Base-by-base conservation (phyloP, 2,113 vertebrate genomes). In the Smithornis capensis region DNA sequence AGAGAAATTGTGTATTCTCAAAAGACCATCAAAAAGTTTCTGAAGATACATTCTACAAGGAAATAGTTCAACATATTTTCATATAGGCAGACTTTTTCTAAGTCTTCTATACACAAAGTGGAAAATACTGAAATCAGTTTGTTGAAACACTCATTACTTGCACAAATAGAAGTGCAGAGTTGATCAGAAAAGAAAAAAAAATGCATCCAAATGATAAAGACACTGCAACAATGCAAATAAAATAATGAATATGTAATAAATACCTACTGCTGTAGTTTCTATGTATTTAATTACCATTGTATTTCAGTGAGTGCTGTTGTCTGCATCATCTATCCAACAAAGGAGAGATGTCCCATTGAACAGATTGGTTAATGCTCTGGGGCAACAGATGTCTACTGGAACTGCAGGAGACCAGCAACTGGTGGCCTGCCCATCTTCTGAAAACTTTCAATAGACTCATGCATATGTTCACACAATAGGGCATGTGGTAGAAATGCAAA, bases 311-410 rank as follows among this genome's bases (percentile, higher is more conserved):
- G 97, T 94, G 90, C 96, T 97, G 97, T 96, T 98, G 98, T 98
- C 97, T 97, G 97, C 95, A 97, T 92, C 96, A 87, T 96, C 96
- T 83, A 44, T 75, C 97, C 95, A 98, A 98, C 98, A 98, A 98
- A 98, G 96, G 97, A 97, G 97, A 93, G 97, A 98, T 98, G 98
- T 98, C 96, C 97, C 97, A 98, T 98, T 98, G 97, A 98, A 98
- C 97, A 98, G 98, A 98, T 95, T 98, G 98, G 98, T 98, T 98
- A 98, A 98, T 98, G 98, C 98, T 98, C 98, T 97, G 96, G 98
- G 98, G 98, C 98, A 99, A 99, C 99, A 99, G 99, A 99, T 99
- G 99, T 99, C 98, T 98, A 97, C 98, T 98, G 98, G 98, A 98
- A 95, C 98, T 98, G 98, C 98, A 98, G 98, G 98, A 99, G 98